Evolutionary conservation across 2,113 vertebrate species (phyloP).

Genomic region (Apodemus sylvaticus): DNA sequence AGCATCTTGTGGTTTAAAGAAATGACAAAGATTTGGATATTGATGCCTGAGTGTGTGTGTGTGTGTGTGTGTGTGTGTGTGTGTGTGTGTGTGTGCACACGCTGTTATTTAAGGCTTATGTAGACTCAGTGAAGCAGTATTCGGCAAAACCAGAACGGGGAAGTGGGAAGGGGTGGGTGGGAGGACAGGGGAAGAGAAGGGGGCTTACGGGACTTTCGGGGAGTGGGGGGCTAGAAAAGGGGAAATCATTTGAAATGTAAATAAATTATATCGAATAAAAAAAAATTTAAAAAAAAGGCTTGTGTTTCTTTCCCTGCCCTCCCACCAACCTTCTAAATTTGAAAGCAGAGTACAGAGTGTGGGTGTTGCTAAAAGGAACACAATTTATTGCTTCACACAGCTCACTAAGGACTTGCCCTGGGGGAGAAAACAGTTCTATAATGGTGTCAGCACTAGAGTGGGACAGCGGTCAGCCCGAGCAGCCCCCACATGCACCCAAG

Average conservation of each 20-base stretch:
- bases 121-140: too few relatives aligned
- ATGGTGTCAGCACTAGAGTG: neutral
- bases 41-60: neutral
- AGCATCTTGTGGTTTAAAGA: neutral
- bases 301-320: conserved; percentile 44
- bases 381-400: neutral
- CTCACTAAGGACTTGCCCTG: neutral
- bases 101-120: conserved; percentile 38
- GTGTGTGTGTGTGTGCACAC: too few relatives aligned
- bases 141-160: too few relatives aligned
- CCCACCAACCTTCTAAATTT: conserved; percentile 60
- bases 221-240: too few relatives aligned
- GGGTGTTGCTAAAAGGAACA: conserved; percentile 42
- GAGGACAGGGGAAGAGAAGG: too few relatives aligned
- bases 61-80: too few relatives aligned
- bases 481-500: neutral
- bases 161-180: too few relatives aligned
- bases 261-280: too few relatives aligned
- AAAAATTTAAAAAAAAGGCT: too few relatives aligned
- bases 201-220: too few relatives aligned
- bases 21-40: conserved; percentile 5
- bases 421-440: neutral
- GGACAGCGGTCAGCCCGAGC: neutral
- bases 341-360: conserved; percentile 16
- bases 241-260: too few relatives aligned